Evolutionary conservation across 2,113 vertebrate genomes (phyloP), one percentile per base, ranked within the genome.

Genomic region (Barbus barbus): DNA sequence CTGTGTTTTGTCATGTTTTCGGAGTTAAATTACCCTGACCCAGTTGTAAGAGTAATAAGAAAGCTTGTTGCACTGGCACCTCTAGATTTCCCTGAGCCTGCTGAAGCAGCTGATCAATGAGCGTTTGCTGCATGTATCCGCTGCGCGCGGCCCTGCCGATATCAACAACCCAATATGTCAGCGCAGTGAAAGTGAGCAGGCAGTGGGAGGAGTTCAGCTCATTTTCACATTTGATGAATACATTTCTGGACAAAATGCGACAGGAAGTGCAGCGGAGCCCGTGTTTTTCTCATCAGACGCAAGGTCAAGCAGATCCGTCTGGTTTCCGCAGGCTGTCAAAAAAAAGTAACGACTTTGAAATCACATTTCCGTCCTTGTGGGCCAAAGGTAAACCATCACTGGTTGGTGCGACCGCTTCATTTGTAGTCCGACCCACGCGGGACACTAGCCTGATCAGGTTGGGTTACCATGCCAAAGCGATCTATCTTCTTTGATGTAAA

Each of bases 301-400:
- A 87, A 89, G 88, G 88, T 87, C 86, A 82, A 85, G 81, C 65
- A 71, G 71, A 85, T 87, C 78, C n/a, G 65, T 69, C 56, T 71
- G 51, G 65, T 86, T 81, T 84, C 56, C 67, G 53, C 73, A 75
- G 58, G 67, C 33, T 60, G 73, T 67, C 83, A 9, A 36, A 36
- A 6, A 36, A 36, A 0, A 0, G 11, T 31, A 78, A 69, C n/a
- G 89, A 89, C 88, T 90, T 75, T 91, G 85, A 87, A 83, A 87
- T 91, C 89, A 78, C 86, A 85, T 88, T n/a, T 87, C 87, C 74
- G 90, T 88, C 88, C 86, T 89, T 86, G 82, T 26, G 56, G 87
- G 87, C 58, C 77, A 76, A 82, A 60, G 75, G 71, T 87, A 84
- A 87, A 87, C 51, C 63, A 63, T 73, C 84, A 85, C 41, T 7